Evolutionary conservation across 1,140 invertebrate genomes (phyloP).

Genomic region (Kradibia gibbosae): DNA sequence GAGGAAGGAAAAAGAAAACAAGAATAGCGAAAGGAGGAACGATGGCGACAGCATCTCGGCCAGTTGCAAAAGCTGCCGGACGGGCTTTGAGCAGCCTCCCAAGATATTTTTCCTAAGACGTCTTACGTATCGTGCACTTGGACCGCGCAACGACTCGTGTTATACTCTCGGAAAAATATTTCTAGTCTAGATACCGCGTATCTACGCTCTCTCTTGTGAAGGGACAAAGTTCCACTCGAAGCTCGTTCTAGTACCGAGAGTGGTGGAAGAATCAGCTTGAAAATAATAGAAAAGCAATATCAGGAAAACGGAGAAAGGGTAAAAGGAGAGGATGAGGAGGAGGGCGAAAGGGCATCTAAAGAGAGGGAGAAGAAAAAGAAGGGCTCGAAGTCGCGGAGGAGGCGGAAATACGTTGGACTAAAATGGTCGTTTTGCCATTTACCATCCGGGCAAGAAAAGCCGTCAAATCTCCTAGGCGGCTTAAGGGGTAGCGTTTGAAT

Average conservation of each 20-base stretch:
- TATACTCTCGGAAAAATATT: background rate
- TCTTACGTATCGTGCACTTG: slow-evolving; percentile 20
- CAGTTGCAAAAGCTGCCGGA: background rate
- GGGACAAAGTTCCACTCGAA: background rate
- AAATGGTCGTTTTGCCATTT: background rate
- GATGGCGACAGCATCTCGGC: slow-evolving; percentile 3
- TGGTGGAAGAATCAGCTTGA: background rate
- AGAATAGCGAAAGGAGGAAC: background rate
- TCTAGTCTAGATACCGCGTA: background rate
- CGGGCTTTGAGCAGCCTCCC: background rate
- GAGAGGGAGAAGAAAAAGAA: background rate
- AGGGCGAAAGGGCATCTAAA: background rate
- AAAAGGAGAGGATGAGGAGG: background rate
- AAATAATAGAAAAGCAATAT: background rate
- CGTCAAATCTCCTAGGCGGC: background rate
- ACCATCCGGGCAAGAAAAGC: background rate
- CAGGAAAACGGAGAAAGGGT: background rate
- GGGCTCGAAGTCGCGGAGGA: background rate
- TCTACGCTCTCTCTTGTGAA: background rate
- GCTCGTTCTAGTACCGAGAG: background rate
- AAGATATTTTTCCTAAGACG: background rate
- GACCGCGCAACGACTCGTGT: background rate
- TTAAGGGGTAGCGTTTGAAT: background rate
- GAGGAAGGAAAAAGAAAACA: background rate
- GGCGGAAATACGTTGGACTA: background rate